Evolutionary conservation across 2,113 vertebrate species (phyloP).

Genomic region (Gymnobelideus leadbeateri): DNA sequence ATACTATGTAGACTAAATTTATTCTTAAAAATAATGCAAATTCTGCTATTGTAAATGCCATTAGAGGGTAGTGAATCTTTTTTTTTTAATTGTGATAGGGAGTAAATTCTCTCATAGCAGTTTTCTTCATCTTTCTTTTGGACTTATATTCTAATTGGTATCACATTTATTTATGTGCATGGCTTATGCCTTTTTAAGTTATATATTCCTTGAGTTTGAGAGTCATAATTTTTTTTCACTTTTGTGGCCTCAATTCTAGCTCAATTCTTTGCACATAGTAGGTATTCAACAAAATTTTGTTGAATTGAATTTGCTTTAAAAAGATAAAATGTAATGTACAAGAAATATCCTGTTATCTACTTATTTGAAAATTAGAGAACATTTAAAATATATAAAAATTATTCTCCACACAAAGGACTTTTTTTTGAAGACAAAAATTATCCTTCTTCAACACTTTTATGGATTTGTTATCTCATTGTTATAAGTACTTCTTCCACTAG

Average conservation of each 20-base stretch:
- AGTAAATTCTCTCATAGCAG: background rate
- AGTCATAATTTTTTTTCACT: background rate
- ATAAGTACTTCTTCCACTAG: background rate
- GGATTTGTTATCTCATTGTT: background rate
- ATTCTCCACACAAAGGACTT: background rate
- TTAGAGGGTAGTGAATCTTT: background rate
- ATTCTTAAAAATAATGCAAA: background rate
- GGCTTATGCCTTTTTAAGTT: background rate
- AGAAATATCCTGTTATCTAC: background rate
- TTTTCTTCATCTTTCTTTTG: background rate
- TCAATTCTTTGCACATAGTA: background rate
- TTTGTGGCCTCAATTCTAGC: background rate
- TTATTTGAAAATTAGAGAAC: background rate
- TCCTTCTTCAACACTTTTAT: background rate
- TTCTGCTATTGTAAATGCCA: slow-evolving; percentile 28
- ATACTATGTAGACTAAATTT: background rate
- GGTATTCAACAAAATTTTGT: background rate
- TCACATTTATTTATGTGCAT: background rate
- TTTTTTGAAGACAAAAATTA: background rate
- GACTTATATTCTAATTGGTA: background rate
- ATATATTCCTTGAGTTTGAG: background rate
- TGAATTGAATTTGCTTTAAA: background rate
- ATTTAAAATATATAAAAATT: background rate
- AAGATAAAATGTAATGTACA: background rate
- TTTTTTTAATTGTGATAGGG: slow-evolving; percentile 27